A percentile compares a stretch with the other conserved stretches of the same genome.
Evolutionary conservation across 2,888 invertebrate genomes (phyloP).

Genomic region (Synanthedon andrenaeformis): DNA sequence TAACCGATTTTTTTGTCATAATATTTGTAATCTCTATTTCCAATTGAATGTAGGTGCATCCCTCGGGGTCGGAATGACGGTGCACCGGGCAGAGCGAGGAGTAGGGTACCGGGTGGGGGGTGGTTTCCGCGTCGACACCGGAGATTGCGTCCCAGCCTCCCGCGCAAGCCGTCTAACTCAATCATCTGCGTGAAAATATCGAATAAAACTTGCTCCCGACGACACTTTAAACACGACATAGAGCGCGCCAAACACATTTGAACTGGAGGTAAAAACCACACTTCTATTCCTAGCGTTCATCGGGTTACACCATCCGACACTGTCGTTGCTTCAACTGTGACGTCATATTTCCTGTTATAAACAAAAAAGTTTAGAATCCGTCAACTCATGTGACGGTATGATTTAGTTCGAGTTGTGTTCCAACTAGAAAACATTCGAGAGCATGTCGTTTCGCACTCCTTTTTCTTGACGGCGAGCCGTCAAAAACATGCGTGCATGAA

Average conservation of each 20-base stretch:
- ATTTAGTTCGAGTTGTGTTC: slow-evolving; percentile 28
- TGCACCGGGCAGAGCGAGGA: slow-evolving; percentile 14
- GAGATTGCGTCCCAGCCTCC: slow-evolving; percentile 63
- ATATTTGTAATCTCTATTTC: slow-evolving; percentile 6
- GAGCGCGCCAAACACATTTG: slow-evolving; percentile 19
- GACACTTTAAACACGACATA: slow-evolving; percentile 38
- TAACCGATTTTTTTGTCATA: slow-evolving; percentile 2
- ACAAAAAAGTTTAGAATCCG: slow-evolving; percentile 26
- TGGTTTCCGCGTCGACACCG: slow-evolving; percentile 43
- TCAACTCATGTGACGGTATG: slow-evolving; percentile 34
- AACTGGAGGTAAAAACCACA: slow-evolving; percentile 23
- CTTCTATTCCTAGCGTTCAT: slow-evolving; percentile 18
- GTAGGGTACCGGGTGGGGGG: slow-evolving; percentile 12
- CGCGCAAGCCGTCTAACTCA: slow-evolving; percentile 60
- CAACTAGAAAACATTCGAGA: slow-evolving; percentile 35
- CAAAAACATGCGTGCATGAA: slow-evolving; percentile 55
- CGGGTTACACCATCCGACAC: slow-evolving; percentile 12
- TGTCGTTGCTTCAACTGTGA: slow-evolving; percentile 22
- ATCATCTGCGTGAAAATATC: slow-evolving; percentile 61
- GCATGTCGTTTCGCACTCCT: slow-evolving; percentile 45
- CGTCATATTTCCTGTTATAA: slow-evolving; percentile 38
- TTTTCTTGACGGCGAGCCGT: slow-evolving; percentile 48
- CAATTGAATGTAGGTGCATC: slow-evolving; percentile 10
- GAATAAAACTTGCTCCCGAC: slow-evolving; percentile 47
- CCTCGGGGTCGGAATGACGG: slow-evolving; percentile 19